Conservation (phyloP, 2,888 invertebrate species). For the Oasisia sp. region DNA sequence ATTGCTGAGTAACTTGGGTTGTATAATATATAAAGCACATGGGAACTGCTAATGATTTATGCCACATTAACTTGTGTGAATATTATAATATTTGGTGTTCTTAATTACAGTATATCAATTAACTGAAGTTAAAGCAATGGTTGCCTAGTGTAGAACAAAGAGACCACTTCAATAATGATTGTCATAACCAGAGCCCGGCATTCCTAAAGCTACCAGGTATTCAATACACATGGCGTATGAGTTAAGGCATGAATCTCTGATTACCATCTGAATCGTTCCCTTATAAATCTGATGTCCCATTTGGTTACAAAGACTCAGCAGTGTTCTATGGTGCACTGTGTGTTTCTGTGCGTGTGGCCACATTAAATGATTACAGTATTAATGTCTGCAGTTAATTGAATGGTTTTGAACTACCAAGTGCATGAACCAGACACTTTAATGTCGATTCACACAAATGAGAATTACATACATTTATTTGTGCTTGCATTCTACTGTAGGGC, state of each 20-base stretch:
- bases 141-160: not conserved
- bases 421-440: not conserved
- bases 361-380: not conserved
- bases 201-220: not conserved
- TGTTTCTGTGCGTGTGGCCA: not conserved
- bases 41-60: not conserved
- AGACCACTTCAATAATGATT: not conserved
- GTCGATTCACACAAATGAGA: not conserved
- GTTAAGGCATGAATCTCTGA: slow-evolving; percentile 3
- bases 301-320: not conserved
- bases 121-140: not conserved
- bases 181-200: not conserved
- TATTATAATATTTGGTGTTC: not conserved
- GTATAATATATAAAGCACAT: not conserved
- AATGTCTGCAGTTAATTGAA: slow-evolving; percentile 9
- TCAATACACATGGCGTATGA: not conserved
- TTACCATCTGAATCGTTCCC: not conserved
- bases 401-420: not conserved
- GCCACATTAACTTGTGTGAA: not conserved
- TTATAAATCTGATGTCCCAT: not conserved
- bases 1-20: too few relatives aligned
- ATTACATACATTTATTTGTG: not conserved
- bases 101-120: not conserved
- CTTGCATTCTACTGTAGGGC: not conserved
- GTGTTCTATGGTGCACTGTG: not conserved